phyloP scores from a whole-genome alignment of 92 coral and sea anemone species.

The Phymanthus crucifer region DNA sequence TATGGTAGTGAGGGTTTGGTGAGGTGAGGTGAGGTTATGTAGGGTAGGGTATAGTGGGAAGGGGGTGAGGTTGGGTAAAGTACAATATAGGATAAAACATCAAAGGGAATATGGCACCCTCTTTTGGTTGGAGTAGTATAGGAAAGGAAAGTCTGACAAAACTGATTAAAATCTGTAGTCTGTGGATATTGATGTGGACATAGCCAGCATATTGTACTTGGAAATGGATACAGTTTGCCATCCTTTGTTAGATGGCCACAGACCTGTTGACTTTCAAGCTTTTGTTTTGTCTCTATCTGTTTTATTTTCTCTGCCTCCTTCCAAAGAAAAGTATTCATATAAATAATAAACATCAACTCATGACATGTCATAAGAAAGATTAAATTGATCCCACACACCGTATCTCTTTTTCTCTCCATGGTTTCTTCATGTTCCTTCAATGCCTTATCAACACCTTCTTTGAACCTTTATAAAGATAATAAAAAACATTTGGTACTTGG shows the following conservation, averaged over 20 bases:
- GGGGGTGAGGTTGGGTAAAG: no score
- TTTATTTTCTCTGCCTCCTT: constrained; percentile 59
- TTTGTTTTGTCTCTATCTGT: constrained; percentile 62
- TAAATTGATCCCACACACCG: constrained; percentile 37
- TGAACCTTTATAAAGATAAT: constrained; percentile 49
- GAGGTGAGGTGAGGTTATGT: no score
- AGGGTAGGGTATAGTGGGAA: no score
- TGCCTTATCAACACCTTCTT: constrained; percentile 72
- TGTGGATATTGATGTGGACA: no score
- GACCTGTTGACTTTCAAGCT: constrained; percentile 81
- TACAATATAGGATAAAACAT: no score
- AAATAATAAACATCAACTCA: neutral
- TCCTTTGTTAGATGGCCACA: constrained; percentile 38
- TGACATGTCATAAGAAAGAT: neutral
- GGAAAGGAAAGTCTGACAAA: no score
- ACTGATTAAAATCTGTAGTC: no score
- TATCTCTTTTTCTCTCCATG: constrained; percentile 61
- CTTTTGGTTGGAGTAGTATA: no score
- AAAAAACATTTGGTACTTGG: no score
- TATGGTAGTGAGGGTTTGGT: no score
- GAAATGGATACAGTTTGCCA: constrained; percentile 51
- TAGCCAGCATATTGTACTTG: neutral
- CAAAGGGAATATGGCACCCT: no score
- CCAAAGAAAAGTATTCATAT: neutral
- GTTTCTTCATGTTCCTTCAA: constrained; percentile 66